Percentiles rank a stretch among this genome's conserved stretches.
Conservation (phyloP, 2,797 vertebrate species). For the Simalia tracyae region DNA sequence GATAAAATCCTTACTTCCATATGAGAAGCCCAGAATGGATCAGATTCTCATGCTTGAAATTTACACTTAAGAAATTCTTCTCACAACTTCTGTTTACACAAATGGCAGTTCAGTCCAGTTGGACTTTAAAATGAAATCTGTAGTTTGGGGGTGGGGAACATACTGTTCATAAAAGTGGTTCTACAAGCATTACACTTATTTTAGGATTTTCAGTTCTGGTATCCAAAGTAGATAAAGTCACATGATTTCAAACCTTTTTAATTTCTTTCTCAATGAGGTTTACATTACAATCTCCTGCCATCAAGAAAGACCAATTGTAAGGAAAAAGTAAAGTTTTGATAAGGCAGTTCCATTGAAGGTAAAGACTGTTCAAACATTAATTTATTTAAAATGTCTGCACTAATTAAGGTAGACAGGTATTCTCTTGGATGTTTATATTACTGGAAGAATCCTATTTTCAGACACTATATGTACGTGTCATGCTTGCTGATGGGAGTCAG, state of each 20-base stretch:
- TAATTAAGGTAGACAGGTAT: neutral
- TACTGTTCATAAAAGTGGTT: neutral
- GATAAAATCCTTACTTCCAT: neutral
- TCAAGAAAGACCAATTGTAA: neutral
- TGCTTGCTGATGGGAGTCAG: constrained; percentile 15
- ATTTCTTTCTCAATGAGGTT: neutral
- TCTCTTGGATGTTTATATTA: neutral
- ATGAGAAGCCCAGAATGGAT: neutral
- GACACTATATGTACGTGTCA: neutral
- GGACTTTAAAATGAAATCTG: neutral
- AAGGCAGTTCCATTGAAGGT: neutral
- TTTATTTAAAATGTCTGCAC: neutral
- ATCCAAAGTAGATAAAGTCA: neutral
- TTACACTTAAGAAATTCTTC: neutral
- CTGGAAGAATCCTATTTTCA: neutral
- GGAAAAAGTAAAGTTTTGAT: neutral
- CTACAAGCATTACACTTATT: neutral
- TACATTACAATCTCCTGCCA: neutral
- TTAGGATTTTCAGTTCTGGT: neutral
- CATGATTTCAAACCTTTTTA: neutral
- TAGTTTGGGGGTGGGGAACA: neutral
- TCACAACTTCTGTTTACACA: neutral
- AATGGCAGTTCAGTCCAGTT: neutral
- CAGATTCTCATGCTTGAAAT: neutral
- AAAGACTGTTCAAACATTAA: neutral